Evolutionary conservation across 2,113 vertebrate genomes (phyloP).

Genomic region (Rhynchomys soricoides): DNA sequence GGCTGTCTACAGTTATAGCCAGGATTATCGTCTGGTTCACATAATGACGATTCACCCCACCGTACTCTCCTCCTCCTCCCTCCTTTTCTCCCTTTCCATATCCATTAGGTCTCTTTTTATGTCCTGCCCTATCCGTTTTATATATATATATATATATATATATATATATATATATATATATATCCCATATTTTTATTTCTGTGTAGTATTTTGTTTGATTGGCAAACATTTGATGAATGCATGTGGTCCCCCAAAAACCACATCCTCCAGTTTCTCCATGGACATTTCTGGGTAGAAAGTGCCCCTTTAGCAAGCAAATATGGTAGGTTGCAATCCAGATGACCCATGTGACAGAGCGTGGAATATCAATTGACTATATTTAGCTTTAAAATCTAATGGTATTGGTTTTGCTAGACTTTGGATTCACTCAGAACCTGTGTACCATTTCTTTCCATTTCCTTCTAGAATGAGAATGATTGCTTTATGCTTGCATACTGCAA

Average conservation of each 20-base stretch:
- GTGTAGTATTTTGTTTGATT: neutral
- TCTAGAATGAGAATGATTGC: neutral
- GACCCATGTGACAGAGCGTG: neutral
- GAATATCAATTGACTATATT: neutral
- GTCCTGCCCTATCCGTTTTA: accelerated
- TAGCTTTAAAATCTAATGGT: neutral
- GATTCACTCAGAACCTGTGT: neutral
- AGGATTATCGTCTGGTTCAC: neutral
- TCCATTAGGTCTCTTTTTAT: neutral
- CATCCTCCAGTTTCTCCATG: neutral
- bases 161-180: neutral
- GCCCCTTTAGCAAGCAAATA: neutral
- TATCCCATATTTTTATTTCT: neutral
- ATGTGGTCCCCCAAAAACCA: neutral
- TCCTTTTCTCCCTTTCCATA: too few relatives aligned
- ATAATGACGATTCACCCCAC: neutral
- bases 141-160: neutral
- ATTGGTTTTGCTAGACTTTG: neutral
- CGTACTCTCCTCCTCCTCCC: accelerated
- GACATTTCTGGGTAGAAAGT: neutral
- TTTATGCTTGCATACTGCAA: neutral
- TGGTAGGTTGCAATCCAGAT: neutral
- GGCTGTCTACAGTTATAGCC: neutral
- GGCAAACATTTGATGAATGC: neutral
- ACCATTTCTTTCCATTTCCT: neutral